These are phyloP conservation scores for Anseranas semipalmata DNA, from an alignment of 2,113 vertebrate species.

Conservation along the genomic window DNA sequence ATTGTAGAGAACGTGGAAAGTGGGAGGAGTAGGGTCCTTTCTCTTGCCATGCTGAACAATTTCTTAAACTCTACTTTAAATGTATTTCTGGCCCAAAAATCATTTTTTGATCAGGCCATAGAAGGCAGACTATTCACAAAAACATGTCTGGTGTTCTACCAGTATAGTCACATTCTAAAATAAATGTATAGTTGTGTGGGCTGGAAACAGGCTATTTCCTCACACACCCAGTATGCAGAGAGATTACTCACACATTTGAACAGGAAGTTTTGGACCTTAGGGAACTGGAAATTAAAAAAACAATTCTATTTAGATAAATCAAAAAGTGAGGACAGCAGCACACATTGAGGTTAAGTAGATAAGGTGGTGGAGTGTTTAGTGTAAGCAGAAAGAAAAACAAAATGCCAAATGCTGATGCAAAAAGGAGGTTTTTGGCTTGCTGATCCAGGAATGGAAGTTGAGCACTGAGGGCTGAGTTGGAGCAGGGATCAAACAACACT, in stretches of 20 bases:
- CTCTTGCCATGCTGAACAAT: not conserved
- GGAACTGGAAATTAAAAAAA: not conserved
- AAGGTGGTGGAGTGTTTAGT: not conserved
- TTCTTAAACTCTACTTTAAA: not conserved
- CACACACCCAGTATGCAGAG: not conserved
- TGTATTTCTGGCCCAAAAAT: not conserved
- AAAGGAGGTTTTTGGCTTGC: not conserved
- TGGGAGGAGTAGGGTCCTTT: not conserved
- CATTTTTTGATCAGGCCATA: not conserved
- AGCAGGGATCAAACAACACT: not conserved
- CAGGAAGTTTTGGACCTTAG: not conserved
- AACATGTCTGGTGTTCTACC: not conserved
- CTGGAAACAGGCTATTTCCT: not conserved
- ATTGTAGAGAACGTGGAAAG: not conserved
- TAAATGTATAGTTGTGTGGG: not conserved
- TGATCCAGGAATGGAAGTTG: not conserved
- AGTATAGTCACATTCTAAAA: not conserved
- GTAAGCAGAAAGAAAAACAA: not conserved
- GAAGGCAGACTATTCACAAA: not conserved
- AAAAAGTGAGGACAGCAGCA: not conserved
- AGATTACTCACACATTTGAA: accelerated
- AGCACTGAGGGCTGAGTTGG: not conserved
- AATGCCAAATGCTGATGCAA: not conserved
- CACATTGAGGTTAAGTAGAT: not conserved
- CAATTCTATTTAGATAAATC: not conserved